These are phyloP conservation scores for Luehdorfia chinensis DNA, from an alignment of 1,140 invertebrate genomes.

Conservation along the genomic window DNA sequence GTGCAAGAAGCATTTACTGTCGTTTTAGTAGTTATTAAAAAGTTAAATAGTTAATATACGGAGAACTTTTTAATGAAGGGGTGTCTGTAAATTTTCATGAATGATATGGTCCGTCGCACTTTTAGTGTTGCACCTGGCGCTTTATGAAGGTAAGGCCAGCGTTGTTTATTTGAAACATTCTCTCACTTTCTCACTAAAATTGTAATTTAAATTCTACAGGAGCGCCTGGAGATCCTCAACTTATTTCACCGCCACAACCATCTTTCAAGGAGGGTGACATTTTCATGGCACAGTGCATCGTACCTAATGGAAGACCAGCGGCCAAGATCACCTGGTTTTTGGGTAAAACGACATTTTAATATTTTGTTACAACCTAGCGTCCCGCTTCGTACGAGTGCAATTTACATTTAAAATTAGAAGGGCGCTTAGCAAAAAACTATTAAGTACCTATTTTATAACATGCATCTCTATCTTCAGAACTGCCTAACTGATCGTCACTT, in stretches of 20 bases:
- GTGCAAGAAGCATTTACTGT: too few relatives aligned
- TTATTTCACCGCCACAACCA: constrained; percentile 74
- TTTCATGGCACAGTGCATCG: constrained; percentile 81
- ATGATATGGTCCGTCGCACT: neutral
- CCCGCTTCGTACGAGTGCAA: too few relatives aligned
- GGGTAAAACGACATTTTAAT: constrained; percentile 65
- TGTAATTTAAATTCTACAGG: too few relatives aligned
- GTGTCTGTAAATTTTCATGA: neutral
- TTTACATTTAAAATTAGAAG: too few relatives aligned
- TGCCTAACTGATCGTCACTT: too few relatives aligned
- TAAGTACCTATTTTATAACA: too few relatives aligned
- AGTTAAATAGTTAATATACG: neutral
- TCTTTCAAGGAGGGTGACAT: constrained; percentile 79
- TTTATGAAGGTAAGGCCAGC: constrained; percentile 2
- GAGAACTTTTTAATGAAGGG: neutral
- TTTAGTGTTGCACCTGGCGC: neutral
- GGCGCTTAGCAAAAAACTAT: too few relatives aligned
- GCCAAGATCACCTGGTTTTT: constrained; percentile 85
- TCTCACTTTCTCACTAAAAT: too few relatives aligned
- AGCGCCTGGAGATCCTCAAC: constrained; percentile 78
- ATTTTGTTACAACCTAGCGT: too few relatives aligned
- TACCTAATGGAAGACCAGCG: constrained; percentile 82
- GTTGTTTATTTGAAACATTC: too few relatives aligned
- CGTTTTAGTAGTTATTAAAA: neutral
- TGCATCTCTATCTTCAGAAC: too few relatives aligned